A percentile compares a stretch with the other conserved stretches of the same genome.
Evolutionary conservation across 2,888 invertebrate genomes (phyloP).

Genomic region (Phorcus lineatus): DNA sequence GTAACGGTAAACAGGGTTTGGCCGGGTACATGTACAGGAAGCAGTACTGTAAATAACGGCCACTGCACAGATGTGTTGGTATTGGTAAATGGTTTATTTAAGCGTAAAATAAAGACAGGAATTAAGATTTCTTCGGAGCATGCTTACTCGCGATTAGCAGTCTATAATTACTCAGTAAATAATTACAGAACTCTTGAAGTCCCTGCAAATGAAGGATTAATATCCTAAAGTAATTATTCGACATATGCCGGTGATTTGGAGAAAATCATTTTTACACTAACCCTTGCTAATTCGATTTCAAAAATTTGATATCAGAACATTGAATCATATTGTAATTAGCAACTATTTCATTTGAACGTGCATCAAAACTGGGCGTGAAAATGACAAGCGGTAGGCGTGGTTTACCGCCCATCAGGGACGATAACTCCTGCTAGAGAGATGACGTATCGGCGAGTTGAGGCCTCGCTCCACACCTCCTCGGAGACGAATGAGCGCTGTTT

Average conservation of each 20-base stretch:
- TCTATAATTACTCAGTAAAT: not conserved
- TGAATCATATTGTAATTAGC: constrained; percentile 25
- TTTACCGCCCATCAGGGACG: constrained; percentile 17
- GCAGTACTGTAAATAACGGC: too few relatives aligned
- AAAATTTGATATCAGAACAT: constrained; percentile 13
- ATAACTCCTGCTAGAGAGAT: constrained; percentile 9
- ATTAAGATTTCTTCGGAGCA: too few relatives aligned
- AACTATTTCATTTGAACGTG: constrained; percentile 20
- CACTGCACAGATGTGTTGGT: too few relatives aligned
- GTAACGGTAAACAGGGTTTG: too few relatives aligned
- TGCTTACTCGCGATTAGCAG: too few relatives aligned
- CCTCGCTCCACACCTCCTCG: not conserved
- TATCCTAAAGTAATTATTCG: not conserved
- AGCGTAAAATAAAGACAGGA: too few relatives aligned
- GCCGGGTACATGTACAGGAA: too few relatives aligned
- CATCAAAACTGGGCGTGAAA: constrained; percentile 10
- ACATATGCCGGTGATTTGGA: not conserved
- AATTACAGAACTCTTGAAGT: not conserved
- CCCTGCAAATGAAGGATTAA: not conserved
- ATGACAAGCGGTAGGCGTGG: constrained; percentile 14
- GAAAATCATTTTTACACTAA: constrained; percentile 6
- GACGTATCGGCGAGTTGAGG: not conserved
- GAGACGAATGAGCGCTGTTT: not conserved
- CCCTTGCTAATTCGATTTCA: constrained; percentile 12
- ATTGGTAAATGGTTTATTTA: too few relatives aligned